phyloP scores from a whole-genome alignment of 1,140 invertebrate genomes.

The Sinonovacula constricta region DNA sequence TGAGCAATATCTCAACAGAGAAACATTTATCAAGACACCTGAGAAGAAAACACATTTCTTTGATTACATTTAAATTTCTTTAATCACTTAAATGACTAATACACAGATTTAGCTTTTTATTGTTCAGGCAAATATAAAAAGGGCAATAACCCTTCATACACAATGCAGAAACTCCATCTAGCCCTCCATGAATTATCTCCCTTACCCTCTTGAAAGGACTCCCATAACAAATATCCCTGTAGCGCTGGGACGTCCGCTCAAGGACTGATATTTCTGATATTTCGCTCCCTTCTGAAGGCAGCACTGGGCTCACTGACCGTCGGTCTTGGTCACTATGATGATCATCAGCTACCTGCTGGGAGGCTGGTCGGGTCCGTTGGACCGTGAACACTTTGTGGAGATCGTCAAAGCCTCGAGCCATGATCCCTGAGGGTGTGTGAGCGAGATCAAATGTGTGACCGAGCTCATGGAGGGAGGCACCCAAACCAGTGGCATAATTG shows the following conservation, averaged over 20 bases:
- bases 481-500: conserved; percentile 94
- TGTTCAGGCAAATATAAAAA: too few species aligned
- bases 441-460: conserved; percentile 97
- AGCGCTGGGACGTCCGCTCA: conserved; percentile 28
- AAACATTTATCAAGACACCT: too few species aligned
- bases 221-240: conserved; percentile 68
- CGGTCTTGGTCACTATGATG: conserved; percentile 19
- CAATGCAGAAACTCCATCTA: too few species aligned
- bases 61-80: too few species aligned
- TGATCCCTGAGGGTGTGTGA: conserved; percentile 93
- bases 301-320: conserved; percentile 18
- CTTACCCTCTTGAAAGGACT: conserved; percentile 73
- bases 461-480: conserved; percentile 95
- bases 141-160: too few species aligned
- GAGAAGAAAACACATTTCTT: too few species aligned
- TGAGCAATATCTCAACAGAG: too few species aligned
- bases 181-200: too few species aligned
- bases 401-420: conserved; percentile 96
- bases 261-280: conserved; percentile 20
- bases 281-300: conserved; percentile 44
- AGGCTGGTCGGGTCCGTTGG: conserved; percentile 57
- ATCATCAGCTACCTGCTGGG: conserved; percentile 24
- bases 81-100: too few species aligned
- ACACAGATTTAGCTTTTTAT: too few species aligned
- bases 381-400: conserved; percentile 86